A percentile compares a stretch with the other conserved stretches of the same genome.
Conservation (phyloP, 2,113 vertebrate species). For the Nerophis lumbriciformis region DNA sequence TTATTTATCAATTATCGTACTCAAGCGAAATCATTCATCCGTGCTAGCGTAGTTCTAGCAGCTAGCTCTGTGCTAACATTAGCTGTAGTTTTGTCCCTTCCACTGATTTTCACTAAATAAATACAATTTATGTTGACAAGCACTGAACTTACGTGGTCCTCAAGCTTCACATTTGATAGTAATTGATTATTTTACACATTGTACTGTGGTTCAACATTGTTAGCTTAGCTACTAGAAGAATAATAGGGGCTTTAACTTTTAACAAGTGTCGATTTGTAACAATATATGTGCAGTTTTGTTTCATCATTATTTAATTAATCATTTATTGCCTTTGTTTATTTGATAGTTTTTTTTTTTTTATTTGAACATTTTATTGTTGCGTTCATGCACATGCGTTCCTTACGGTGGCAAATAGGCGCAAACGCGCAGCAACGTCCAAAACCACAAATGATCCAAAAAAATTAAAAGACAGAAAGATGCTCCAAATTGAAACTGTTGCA, state of each 20-base stretch:
- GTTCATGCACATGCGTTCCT: constrained; percentile 53
- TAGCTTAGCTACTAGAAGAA: constrained; percentile 18
- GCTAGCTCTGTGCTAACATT: constrained; percentile 48
- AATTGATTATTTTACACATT: not conserved
- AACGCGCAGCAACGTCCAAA: no score
- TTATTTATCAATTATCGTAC: not conserved
- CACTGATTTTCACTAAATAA: not conserved
- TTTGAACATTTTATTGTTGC: not conserved
- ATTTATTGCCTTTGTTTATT: constrained; percentile 6
- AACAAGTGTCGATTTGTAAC: not conserved
- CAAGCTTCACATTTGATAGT: not conserved
- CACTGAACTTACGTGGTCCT: not conserved
- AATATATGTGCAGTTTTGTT: not conserved
- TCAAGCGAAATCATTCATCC: constrained; percentile 44
- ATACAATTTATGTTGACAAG: not conserved
- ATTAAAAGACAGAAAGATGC: no score
- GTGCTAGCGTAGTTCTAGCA: constrained; percentile 40
- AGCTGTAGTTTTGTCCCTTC: constrained; percentile 35
- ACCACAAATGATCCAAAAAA: no score
- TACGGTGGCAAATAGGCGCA: not conserved
- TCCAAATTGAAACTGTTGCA: no score
- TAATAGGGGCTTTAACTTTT: not conserved
- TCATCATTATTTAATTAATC: not conserved
- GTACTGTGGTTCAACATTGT: constrained; percentile 9
- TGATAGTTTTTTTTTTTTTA: not conserved